phyloP scores from a whole-genome alignment of 2,888 invertebrate genomes.

The Zeuzera pyrina region DNA sequence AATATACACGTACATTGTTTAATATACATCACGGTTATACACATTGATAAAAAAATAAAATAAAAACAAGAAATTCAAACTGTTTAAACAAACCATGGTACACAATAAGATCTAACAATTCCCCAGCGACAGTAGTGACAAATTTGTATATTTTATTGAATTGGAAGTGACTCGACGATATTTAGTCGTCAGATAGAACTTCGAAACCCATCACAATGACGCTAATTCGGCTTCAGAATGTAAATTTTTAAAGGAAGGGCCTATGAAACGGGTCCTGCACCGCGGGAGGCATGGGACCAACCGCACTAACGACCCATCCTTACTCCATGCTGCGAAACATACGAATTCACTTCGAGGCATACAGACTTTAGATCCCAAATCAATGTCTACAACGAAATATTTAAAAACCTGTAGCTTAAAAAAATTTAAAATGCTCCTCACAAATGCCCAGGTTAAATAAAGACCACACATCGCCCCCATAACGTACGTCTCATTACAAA shows the following conservation, averaged over 20 bases:
- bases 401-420: no score
- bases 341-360: slow-evolving; percentile 59
- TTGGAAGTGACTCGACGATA: slow-evolving; percentile 38
- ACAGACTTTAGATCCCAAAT: slow-evolving; percentile 43
- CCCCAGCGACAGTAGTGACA: slow-evolving; percentile 34
- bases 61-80: slow-evolving; percentile 7
- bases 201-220: slow-evolving; percentile 29
- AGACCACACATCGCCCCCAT: no score
- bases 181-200: slow-evolving; percentile 23
- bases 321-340: slow-evolving; percentile 65
- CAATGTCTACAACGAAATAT: slow-evolving; percentile 43
- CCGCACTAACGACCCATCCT: slow-evolving; percentile 45
- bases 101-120: slow-evolving; percentile 23
- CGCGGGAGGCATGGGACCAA: slow-evolving; percentile 36
- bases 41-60: slow-evolving; percentile 3
- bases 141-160: slow-evolving; percentile 43
- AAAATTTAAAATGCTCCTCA: no score
- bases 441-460: no score
- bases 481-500: no score
- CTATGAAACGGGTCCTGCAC: slow-evolving; percentile 36
- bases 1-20: no score
- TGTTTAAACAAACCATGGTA: slow-evolving; percentile 35
- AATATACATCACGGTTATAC: no score
- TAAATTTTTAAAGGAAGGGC: slow-evolving; percentile 47
- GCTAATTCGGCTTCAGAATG: slow-evolving; percentile 46